These are phyloP conservation scores for Plestiodon gilberti DNA, from an alignment of 2,113 vertebrate genomes.

Conservation along the genomic window DNA sequence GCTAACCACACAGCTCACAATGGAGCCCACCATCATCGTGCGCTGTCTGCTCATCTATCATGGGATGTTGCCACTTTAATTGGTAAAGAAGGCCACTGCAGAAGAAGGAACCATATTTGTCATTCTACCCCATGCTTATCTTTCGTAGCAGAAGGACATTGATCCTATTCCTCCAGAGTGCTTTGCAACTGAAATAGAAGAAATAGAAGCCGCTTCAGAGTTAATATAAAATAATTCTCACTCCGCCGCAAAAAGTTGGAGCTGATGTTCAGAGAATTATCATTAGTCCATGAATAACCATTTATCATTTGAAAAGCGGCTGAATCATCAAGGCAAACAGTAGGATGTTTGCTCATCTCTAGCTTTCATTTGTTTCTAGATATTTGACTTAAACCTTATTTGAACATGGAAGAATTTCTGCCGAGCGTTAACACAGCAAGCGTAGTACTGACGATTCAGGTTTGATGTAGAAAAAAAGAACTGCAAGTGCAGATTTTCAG, in stretches of 20 bases:
- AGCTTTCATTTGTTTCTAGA: background rate
- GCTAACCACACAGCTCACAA: too few species aligned
- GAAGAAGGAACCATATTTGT: background rate
- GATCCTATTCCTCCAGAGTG: background rate
- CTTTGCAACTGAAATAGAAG: background rate
- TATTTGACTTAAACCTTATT: constrained; percentile 13
- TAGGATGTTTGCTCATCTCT: constrained; percentile 17
- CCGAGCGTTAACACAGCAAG: background rate
- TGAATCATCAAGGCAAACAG: constrained; percentile 18
- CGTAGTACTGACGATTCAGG: background rate
- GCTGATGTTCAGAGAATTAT: constrained; percentile 19
- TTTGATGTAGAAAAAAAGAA: background rate
- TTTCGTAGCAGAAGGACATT: background rate
- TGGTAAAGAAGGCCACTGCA: background rate
- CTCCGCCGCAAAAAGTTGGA: background rate
- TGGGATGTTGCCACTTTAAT: background rate
- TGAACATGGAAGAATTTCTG: background rate
- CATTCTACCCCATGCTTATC: background rate
- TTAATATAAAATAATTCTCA: constrained; percentile 19
- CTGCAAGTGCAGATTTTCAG: background rate
- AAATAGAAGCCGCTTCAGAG: background rate
- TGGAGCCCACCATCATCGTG: too few species aligned
- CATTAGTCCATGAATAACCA: constrained; percentile 20
- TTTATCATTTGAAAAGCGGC: constrained; percentile 7
- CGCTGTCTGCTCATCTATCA: background rate